phyloP scores from a whole-genome alignment of 1,140 invertebrate genomes.

The Drosophila persimilis region DNA sequence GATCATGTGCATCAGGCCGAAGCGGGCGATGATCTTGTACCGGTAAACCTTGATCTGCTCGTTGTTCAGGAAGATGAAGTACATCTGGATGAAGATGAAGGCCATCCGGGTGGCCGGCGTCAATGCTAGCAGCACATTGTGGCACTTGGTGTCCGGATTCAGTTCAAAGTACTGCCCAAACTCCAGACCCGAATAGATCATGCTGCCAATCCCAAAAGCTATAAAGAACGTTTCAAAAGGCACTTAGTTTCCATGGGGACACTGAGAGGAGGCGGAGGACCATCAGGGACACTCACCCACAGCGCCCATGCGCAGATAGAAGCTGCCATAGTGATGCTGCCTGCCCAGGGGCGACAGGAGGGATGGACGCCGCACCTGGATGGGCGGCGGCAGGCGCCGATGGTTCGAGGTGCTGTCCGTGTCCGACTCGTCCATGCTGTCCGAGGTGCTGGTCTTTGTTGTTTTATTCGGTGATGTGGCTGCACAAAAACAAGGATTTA shows the following conservation, averaged over 20 bases:
- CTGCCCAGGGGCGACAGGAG: constrained; percentile 82
- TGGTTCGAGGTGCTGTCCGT: constrained; percentile 84
- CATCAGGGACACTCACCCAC: constrained; percentile 87
- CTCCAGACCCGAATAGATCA: constrained; percentile 97
- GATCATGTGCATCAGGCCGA: constrained; percentile 98
- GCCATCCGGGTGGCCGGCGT: constrained; percentile 94
- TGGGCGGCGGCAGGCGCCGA: constrained; percentile 79
- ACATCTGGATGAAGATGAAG: constrained; percentile 97
- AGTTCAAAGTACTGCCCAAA: constrained; percentile 97
- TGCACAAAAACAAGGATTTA: not conserved
- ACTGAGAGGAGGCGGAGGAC: not conserved
- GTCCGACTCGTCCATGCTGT: constrained; percentile 85
- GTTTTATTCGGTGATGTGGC: constrained; percentile 69
- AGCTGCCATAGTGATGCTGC: constrained; percentile 93
- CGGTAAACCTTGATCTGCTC: constrained; percentile 96
- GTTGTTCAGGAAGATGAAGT: constrained; percentile 97
- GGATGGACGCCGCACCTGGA: constrained; percentile 83
- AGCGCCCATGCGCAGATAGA: constrained; percentile 96
- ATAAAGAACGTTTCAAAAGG: constrained; percentile 38
- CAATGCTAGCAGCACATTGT: constrained; percentile 92
- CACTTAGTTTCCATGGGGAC: not conserved
- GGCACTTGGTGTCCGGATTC: constrained; percentile 92
- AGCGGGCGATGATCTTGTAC: constrained; percentile 92
- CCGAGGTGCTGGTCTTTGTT: constrained; percentile 65
- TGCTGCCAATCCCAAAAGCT: constrained; percentile 97